Base-by-base conservation (phyloP, 37 sponge, comb jelly and placozoan species). In the Lycopodina hypogea region DNA sequence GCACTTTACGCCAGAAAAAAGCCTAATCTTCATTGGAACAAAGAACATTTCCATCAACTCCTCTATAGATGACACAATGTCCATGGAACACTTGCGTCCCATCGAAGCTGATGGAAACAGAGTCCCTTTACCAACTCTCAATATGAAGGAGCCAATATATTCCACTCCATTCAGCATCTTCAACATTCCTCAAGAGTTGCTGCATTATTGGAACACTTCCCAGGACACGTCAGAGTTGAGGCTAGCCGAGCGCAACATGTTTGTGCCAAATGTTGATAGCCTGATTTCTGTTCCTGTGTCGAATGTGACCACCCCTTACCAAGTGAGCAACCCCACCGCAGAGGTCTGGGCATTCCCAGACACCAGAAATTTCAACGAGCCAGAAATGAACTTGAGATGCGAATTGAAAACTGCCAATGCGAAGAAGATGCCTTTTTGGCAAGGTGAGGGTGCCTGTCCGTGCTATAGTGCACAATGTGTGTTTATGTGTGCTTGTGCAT, bases 271-370 rank as follows among this genome's bases (percentile, higher is more conserved):
- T 9, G 6, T 12, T 18, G 78, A 77, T 24, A 22, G 0, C 7
- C 78, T 78, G 36, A 59, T 84, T 53, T 57, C 76, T 70, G 14
- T 15, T 42, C 33, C 19, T 65, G 26, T 65, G 35, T 29, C 66
- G 34, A 34, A 59, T 32, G n/a, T 39, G 24, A 38, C 38, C 1
- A 34, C 56, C 23, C 62, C 76, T 70, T 28, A 36, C 18, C 18
- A 7, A 3, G 3, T 35, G 24, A 6, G 8, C 11, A 9, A 2
- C 28, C 2, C 67, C 8, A 38, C 8, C 58, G n/a, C 50, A 15
- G 80, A 39, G 39, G 26, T 26, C 7, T 93, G 94, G 90, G 86
- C 83, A 81, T 71, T 78, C 56, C 90, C 74, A 57, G 90, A 89
- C 65, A 78, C 56, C 0, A 40, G 60, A 38, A 56, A 39, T 42